Base-by-base conservation (phyloP, 2,113 vertebrate species). In the Lophochroa leadbeateri region DNA sequence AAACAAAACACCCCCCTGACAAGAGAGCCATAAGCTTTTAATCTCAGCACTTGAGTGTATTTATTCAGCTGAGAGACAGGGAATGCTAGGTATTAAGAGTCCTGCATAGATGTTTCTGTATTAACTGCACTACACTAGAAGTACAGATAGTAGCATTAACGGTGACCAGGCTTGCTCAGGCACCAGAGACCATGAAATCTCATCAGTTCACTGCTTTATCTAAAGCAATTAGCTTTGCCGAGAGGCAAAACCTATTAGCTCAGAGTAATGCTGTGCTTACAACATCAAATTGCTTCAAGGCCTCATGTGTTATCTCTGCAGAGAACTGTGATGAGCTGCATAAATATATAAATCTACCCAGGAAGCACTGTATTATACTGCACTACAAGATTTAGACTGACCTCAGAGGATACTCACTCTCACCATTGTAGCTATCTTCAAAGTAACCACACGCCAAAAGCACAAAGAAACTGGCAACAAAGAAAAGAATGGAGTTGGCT, bases 201-300 rank as follows among this genome's bases (percentile, higher is more conserved):
- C 79, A 85, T 72, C 82, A 61, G 17, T 27, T 50, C 0, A 0
- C 14, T 63, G 55, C 58, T 92, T 79, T 94, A 49, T 88, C 72
- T 46, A 35, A 96, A 41, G 46, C 68, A 91, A 86, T 92, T 83
- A 83, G 68, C 58, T 88, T 82, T 78, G 28, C 28, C 6, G 4
- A 91, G 31, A 84, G n/a, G 55, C 60, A 83, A 72, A 88, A 53
- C 82, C 84, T 74, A 77, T 91, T 91, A 92, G 55, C 58, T 84
- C 29, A 50, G 44, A 89, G 35, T 69, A 83, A 64, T 65, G 37
- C n/a, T 49, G 37, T 53, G 72, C 72, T 96, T 77, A 86, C n/a
- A 81, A 37, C 55, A 86, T 6, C 37, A n/a, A 75, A 78, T 84
- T 81, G 21, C 64, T 91, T 95, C 8, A 84, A 89, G 37, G 46